These are phyloP conservation scores for Neostethus bicornis DNA, from an alignment of 2,797 vertebrate genomes.

Conservation along the genomic window DNA sequence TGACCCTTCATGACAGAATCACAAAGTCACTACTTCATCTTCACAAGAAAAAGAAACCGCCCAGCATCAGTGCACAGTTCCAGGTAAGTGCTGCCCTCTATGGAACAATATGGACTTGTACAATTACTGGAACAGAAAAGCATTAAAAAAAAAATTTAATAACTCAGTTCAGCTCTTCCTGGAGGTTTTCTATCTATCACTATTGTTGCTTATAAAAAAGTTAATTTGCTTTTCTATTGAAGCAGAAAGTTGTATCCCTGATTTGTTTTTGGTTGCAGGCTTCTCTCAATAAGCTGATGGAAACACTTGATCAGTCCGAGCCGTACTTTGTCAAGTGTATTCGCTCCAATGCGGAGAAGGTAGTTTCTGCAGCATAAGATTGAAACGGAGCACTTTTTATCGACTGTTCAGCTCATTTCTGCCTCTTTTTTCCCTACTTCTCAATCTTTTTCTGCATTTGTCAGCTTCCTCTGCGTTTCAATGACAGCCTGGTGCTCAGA, in stretches of 20 bases:
- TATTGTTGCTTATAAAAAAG: not conserved
- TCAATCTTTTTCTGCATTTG: not conserved
- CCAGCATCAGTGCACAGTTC: conserved; percentile 98
- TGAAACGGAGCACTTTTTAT: not conserved
- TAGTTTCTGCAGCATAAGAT: conserved; percentile 49
- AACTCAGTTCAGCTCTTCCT: too few relatives aligned
- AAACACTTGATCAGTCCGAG: conserved; percentile 94
- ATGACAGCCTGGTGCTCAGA: conserved; percentile 89
- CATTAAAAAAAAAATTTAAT: too few relatives aligned
- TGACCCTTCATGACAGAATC: conserved; percentile 93
- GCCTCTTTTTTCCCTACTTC: not conserved
- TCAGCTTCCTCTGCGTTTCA: conserved; percentile 92
- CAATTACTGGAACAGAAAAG: conserved; percentile 9
- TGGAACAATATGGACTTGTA: conserved; percentile 11
- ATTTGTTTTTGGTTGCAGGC: conserved; percentile 76
- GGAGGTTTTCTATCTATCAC: not conserved
- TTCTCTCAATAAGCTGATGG: conserved; percentile 95
- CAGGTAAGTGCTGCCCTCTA: conserved; percentile 83
- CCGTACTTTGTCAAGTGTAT: conserved; percentile 98
- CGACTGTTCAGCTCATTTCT: not conserved
- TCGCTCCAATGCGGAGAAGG: conserved; percentile 96
- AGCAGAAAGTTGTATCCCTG: not conserved
- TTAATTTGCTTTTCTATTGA: not conserved
- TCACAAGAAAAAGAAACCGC: conserved; percentile 98
- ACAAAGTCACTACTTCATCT: conserved; percentile 95